A percentile compares a stretch with the other conserved stretches of the same genome.
phyloP scores from a whole-genome alignment of 2,888 invertebrate genomes.

The Sphinx pinastri region DNA sequence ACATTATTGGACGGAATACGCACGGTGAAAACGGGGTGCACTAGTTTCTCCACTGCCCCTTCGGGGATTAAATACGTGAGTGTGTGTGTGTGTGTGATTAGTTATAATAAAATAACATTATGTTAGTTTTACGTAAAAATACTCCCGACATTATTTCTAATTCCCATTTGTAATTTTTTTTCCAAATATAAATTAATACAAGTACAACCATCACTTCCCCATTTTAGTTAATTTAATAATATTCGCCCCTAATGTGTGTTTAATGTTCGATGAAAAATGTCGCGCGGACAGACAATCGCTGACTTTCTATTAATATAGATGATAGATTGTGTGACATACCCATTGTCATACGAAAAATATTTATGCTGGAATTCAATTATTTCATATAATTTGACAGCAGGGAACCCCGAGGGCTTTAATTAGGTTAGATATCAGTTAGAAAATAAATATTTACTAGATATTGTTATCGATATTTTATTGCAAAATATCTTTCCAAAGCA shows the following conservation, averaged over 20 bases:
- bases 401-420: not conserved
- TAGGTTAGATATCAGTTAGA: not conserved
- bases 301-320: constrained; percentile 51
- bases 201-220: constrained; percentile 38
- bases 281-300: constrained; percentile 31
- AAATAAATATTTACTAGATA: not conserved
- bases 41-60: too few species aligned
- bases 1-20: too few species aligned
- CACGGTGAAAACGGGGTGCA: too few species aligned
- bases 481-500: too few species aligned
- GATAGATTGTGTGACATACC: constrained; percentile 32
- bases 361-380: constrained; percentile 37
- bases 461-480: not conserved
- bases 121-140: too few species aligned
- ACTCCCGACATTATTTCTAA: too few species aligned
- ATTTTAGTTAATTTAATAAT: constrained; percentile 35
- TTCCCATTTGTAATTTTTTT: not conserved
- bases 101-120: too few species aligned
- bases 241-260: constrained; percentile 36
- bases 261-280: constrained; percentile 43
- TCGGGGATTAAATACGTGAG: too few species aligned
- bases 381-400: constrained; percentile 33
- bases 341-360: constrained; percentile 28
- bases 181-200: not conserved
- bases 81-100: too few species aligned